Percentiles rank a stretch among this genome's conserved stretches.
Evolutionary conservation across 2,888 invertebrate species (phyloP).

Genomic region (Harpalus rubripes): DNA sequence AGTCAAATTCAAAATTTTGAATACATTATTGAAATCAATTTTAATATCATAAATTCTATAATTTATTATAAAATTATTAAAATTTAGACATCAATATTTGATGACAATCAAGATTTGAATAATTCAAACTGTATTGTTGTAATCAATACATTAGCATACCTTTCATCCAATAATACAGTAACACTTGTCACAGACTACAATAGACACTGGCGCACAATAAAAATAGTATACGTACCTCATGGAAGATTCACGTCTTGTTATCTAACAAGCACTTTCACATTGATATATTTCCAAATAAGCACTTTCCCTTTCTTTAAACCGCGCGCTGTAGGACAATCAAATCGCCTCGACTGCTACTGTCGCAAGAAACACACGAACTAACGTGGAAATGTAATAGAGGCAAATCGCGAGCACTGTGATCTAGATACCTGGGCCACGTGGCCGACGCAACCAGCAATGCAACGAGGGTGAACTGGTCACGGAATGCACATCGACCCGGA

Average conservation of each 20-base stretch:
- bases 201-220: background rate
- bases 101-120: background rate
- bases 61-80: too few relatives aligned
- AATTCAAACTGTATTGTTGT: background rate
- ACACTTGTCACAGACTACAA: too few relatives aligned
- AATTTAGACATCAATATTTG: too few relatives aligned
- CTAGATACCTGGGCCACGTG: conserved; percentile 19
- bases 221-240: conserved; percentile 42
- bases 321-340: conserved; percentile 21
- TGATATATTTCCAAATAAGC: conserved; percentile 46
- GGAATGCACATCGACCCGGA: conserved; percentile 9
- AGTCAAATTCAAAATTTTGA: too few relatives aligned
- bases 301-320: conserved; percentile 39
- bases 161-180: too few relatives aligned
- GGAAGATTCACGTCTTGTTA: conserved; percentile 40
- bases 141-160: conserved; percentile 14
- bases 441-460: background rate
- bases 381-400: background rate
- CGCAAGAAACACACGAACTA: conserved; percentile 8
- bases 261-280: conserved; percentile 53
- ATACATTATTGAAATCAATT: too few relatives aligned
- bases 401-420: background rate
- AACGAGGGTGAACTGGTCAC: background rate
- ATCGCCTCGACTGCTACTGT: conserved; percentile 10
- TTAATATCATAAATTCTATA: too few relatives aligned